Evolutionary conservation across 2,797 vertebrate genomes (phyloP).

Genomic region (Halcyon badia): DNA sequence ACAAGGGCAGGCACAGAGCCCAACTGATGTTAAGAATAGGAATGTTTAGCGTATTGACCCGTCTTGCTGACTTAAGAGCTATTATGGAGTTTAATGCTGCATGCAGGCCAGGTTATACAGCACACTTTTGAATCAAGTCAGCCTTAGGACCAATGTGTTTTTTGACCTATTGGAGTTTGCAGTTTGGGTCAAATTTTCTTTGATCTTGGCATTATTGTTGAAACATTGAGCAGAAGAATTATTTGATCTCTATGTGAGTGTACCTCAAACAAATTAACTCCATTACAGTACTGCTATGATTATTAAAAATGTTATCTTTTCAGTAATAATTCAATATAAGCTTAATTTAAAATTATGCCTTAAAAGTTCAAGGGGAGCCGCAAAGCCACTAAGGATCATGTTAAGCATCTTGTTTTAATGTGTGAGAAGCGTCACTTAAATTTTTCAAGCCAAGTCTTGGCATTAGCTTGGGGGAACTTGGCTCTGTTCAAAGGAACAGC

Average conservation of each 20-base stretch:
- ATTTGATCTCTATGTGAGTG: background rate
- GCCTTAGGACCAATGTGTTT: background rate
- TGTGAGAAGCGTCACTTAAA: background rate
- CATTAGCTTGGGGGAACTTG: slow-evolving; percentile 9
- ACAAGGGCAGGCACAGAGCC: background rate
- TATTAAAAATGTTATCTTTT: slow-evolving; percentile 19
- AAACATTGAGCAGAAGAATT: background rate
- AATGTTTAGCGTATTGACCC: background rate
- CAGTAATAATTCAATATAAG: background rate
- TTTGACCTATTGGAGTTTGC: background rate
- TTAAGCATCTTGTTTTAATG: slow-evolving; percentile 24
- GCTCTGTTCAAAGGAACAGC: slow-evolving; percentile 38
- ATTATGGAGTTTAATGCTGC: background rate
- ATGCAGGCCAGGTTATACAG: background rate
- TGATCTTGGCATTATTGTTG: background rate
- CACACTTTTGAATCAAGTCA: background rate
- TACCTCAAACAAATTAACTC: background rate
- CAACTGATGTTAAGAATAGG: background rate
- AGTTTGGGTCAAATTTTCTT: background rate
- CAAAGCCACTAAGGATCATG: background rate
- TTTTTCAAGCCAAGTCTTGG: slow-evolving; percentile 40
- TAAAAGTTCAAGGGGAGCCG: background rate
- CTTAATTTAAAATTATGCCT: slow-evolving; percentile 4
- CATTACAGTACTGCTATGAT: background rate
- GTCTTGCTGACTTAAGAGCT: background rate